Evolutionary conservation across 2,113 vertebrate genomes (phyloP), one percentile per base, ranked within the genome.

Genomic region (Hymenochirus boettgeri): DNA sequence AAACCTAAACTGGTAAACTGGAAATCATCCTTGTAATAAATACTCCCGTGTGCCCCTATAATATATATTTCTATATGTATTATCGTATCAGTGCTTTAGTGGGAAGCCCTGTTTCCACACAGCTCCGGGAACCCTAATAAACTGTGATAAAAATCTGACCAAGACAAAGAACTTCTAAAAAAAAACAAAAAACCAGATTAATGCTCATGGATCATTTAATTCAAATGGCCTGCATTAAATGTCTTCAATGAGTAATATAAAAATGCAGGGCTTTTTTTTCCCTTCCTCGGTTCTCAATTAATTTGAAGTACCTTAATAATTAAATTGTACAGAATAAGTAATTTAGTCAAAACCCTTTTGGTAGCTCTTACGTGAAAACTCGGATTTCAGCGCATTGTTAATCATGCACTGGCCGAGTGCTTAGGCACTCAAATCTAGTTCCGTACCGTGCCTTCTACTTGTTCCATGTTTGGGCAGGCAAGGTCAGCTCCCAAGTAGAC

Each of bases 361-460:
- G 54, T 1, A 13, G 54, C 54, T 35, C 17, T 57, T 57, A 37
- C 18, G 4, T 9, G 48, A 4, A 29, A 22, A 25, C 33, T 69
- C 48, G 42, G 47, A 60, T 69, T 69, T 51, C 23, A 58, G 47
- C 29, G 57, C 56, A 80, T 76, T 75, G 86, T 85, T 90, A 88
- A 90, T 90, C 86, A 90, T 84, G 82, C 83, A 83, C 82, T 82
- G 84, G 80, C 79, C 78, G 87, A 82, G 85, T 86, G 85, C 82
- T 84, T 79, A 83, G 84, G 75, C 74, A 81, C 79, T 70, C 77
- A 81, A 83, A 86, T 83, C 77, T 31, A 62, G 69, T 66, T 42
- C 70, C 72, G 66, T 77, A 60, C 33, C n/a, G n/a, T 60, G 65
- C 5, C 31, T 48, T 7, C 4, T 53, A 53, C 45, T 60, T 51